Conservation (phyloP, 2,113 vertebrate species). For the Caranx ignobilis region DNA sequence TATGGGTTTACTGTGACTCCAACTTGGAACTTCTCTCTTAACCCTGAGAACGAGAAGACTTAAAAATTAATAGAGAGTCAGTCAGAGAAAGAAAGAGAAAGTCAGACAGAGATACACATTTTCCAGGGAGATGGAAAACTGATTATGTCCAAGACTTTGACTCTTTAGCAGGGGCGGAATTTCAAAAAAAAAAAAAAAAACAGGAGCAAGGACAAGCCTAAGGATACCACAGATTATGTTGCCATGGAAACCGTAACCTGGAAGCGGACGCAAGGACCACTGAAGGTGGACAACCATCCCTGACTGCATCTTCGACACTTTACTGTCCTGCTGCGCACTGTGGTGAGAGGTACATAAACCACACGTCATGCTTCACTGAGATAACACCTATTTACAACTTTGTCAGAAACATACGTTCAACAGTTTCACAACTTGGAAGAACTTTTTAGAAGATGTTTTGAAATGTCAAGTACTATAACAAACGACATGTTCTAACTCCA, state of each 20-base stretch:
- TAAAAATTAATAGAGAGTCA: constrained; percentile 9
- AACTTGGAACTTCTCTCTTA: constrained; percentile 38
- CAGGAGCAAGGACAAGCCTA: constrained; percentile 57
- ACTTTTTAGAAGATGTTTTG: not conserved
- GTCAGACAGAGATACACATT: constrained; percentile 16
- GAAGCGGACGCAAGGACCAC: constrained; percentile 75
- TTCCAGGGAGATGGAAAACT: constrained; percentile 47
- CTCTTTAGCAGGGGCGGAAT: constrained; percentile 2
- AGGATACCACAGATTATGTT: constrained; percentile 79
- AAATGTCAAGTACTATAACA: not conserved
- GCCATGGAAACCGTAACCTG: constrained; percentile 84
- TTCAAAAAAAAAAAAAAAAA: not conserved
- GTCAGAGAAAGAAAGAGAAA: constrained; percentile 10
- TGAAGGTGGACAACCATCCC: constrained; percentile 69
- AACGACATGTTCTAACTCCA: not conserved
- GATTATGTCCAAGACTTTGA: constrained; percentile 34
- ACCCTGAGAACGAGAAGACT: constrained; percentile 15
- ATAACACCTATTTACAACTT: not conserved
- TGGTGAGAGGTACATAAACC: constrained; percentile 72
- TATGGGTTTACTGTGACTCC: constrained; percentile 52
- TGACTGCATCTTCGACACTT: constrained; percentile 70
- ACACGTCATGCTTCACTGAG: constrained; percentile 4
- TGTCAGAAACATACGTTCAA: not conserved
- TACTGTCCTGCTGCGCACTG: constrained; percentile 39
- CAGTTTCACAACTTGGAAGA: not conserved